phyloP scores from a whole-genome alignment of 2,888 invertebrate species.

The Zele albiditarsus region DNA sequence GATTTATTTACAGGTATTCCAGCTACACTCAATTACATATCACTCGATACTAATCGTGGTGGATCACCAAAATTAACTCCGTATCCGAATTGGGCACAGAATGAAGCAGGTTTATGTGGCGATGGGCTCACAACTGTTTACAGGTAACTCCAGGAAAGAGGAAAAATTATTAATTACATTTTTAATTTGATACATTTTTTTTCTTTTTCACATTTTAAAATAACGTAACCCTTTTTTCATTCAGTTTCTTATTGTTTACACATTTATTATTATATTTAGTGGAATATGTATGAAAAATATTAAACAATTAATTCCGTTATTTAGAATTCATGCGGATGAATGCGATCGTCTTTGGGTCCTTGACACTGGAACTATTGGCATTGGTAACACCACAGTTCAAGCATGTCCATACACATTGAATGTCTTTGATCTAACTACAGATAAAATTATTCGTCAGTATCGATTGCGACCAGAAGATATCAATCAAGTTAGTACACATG shows the following conservation, averaged over 20 bases:
- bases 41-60: slow-evolving; percentile 78
- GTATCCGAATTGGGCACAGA: slow-evolving; percentile 84
- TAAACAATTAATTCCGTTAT: slow-evolving; percentile 16
- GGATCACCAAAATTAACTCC: slow-evolving; percentile 86
- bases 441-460: slow-evolving; percentile 81
- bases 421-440: slow-evolving; percentile 84
- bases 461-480: slow-evolving; percentile 83
- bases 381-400: slow-evolving; percentile 83
- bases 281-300: too few relatives aligned
- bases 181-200: too few relatives aligned
- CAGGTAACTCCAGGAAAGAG: slow-evolving; percentile 59
- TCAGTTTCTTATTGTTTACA: not conserved
- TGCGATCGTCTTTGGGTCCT: slow-evolving; percentile 89
- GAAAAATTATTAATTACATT: not conserved
- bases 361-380: slow-evolving; percentile 88
- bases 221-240: too few relatives aligned
- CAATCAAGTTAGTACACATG: slow-evolving; percentile 73
- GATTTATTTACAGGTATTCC: slow-evolving; percentile 80
- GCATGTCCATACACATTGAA: slow-evolving; percentile 87
- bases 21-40: slow-evolving; percentile 86
- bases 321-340: slow-evolving; percentile 83
- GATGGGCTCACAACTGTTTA: slow-evolving; percentile 85
- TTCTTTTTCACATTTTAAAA: too few relatives aligned
- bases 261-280: too few relatives aligned
- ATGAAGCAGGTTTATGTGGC: slow-evolving; percentile 84